Evolutionary conservation across 2,888 invertebrate genomes (phyloP), one percentile per base, ranked within the genome.

Genomic region (Watsonalla cultraria): DNA sequence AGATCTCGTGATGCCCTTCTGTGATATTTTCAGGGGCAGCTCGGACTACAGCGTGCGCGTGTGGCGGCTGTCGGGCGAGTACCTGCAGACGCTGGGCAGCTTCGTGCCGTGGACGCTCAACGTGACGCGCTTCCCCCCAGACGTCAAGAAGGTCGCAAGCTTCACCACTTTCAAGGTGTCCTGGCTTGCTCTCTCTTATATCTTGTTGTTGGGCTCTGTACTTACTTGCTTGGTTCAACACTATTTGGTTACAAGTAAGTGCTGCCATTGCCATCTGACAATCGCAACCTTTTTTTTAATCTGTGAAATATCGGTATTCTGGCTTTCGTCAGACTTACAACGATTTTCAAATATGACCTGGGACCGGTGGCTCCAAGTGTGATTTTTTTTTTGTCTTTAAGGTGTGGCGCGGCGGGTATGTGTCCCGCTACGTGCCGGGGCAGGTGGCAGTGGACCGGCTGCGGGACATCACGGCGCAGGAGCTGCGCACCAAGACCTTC

Each of bases 51-150:
- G 94, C 50, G 94, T 94, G 56, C 92, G 96, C 53, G 83, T 96
- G 76, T 96, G 96, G 96, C 93, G 94, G 0, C 77, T 95, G 55
- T 92, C 93, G 46, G 96, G 96, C 42, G 91, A 92, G 68, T 93
- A 93, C 73, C 73, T 96, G 63, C 95, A 95, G 62, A 96, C 96
- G 6, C 88, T 96, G 62, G 96, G 96, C 52, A 94, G 95, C 52
- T 93, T 93, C 64, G 86, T 92, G 66, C 89, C 92, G 0, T 95
- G 94, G 94, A 82, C 85, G 34, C 86, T 90, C 46, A 82, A 90
- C 2, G 83, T 90, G n/a, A 67, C 86, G 14, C 91, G 92, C 45
- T 82, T 94, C 61, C 97, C 97, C 5, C 93, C 94, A 0, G 97
- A 97, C 76, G 92, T 97, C 7, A 90, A 91, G 64, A 93, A 94